phyloP scores from a whole-genome alignment of 2,113 vertebrate species.

The Piaya cayana region DNA sequence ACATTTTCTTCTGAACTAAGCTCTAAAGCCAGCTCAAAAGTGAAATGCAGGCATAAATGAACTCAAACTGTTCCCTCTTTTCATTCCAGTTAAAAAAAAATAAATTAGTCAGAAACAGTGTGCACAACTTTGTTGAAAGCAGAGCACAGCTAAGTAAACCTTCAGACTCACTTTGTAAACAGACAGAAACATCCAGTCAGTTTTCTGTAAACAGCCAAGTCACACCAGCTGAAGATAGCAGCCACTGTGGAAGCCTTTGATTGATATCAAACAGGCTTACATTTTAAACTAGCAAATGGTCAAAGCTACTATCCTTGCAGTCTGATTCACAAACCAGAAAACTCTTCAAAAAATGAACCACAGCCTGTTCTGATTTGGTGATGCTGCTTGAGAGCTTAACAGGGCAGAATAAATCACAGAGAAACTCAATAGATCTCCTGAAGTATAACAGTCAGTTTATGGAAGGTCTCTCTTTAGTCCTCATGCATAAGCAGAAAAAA shows the following conservation, averaged over 20 bases:
- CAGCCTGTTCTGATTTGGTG: not conserved
- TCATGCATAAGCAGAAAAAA: not conserved
- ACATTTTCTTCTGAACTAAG: not conserved
- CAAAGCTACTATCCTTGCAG: not conserved
- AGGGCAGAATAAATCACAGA: not conserved
- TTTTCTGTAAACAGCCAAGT: conserved; percentile 64
- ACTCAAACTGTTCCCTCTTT: not conserved
- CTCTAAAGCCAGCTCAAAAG: not conserved
- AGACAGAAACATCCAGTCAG: conserved; percentile 51
- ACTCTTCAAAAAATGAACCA: not conserved
- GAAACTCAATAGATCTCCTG: not conserved
- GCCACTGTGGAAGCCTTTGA: not conserved
- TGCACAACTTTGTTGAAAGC: not conserved
- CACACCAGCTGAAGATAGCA: not conserved
- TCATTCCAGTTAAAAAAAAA: not conserved
- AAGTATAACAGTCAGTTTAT: not conserved
- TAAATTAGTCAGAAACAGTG: not conserved
- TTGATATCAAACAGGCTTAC: conserved; percentile 44
- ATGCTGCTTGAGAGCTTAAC: not conserved
- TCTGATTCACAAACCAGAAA: not conserved
- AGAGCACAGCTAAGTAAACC: conserved; percentile 66
- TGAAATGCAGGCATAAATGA: not conserved
- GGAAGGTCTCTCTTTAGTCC: not conserved
- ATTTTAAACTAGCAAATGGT: not conserved
- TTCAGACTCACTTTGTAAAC: conserved; percentile 60